These are phyloP conservation scores for Phrynosoma blainvillii DNA, from an alignment of 2,113 vertebrate genomes.

Conservation along the genomic window DNA sequence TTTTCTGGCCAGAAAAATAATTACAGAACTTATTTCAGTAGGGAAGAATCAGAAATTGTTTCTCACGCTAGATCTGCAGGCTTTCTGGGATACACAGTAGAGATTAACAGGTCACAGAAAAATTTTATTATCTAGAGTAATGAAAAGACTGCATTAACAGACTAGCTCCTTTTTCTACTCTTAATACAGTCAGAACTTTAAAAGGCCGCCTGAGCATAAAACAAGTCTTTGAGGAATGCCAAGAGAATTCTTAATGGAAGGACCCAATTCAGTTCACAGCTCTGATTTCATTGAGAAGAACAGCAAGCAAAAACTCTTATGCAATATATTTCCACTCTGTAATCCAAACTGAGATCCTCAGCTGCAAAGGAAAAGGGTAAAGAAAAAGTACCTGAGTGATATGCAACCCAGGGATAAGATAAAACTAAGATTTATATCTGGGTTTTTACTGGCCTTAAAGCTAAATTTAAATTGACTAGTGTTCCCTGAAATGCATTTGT, in stretches of 20 bases:
- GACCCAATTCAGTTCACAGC: conserved; percentile 50
- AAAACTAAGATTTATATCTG: conserved; percentile 62
- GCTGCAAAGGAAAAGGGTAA: conserved; percentile 29
- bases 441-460: conserved; percentile 52
- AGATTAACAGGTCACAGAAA: conserved; percentile 60
- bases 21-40: conserved; percentile 52
- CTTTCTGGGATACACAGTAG: conserved; percentile 63
- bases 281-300: conserved; percentile 54
- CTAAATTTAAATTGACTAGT: conserved; percentile 55
- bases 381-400: conserved; percentile 56
- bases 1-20: conserved; percentile 72
- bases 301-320: conserved; percentile 6
- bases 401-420: conserved; percentile 56
- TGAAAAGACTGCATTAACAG: conserved; percentile 54
- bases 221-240: conserved; percentile 53
- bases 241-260: conserved; percentile 62
- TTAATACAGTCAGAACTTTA: conserved; percentile 63
- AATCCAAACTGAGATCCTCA: neutral
- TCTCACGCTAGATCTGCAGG: conserved; percentile 62
- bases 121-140: conserved; percentile 47
- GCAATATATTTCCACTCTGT: conserved; percentile 24
- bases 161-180: conserved; percentile 48
- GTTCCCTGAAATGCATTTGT: conserved; percentile 41
- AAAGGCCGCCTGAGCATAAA: conserved; percentile 64
- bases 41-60: conserved; percentile 55